Base-by-base conservation (phyloP, 1,140 invertebrate species). In the Lordiphosa collinella region DNA sequence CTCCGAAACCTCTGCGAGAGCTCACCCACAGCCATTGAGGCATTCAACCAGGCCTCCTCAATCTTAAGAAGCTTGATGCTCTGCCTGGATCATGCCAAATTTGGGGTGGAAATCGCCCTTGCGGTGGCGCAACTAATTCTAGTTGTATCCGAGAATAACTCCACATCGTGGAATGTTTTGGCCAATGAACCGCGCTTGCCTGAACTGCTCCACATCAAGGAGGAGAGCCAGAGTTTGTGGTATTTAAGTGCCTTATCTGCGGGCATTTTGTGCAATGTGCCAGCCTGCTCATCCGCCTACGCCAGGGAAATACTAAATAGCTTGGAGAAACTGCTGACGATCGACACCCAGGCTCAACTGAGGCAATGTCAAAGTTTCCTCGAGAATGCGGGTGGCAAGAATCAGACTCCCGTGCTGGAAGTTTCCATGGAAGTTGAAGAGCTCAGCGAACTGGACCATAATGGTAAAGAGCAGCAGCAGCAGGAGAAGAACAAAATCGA, bases 1-100 rank as follows among this genome's bases (percentile, higher is more conserved):
- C 75, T 95, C 1, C 92, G 93, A 90, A 94, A 93, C 78, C 87
- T 95, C 16, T 94, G 93, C 88, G 92, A 92, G 80, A 92, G 91
- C 89, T 90, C 91, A 89, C 92, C 92, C 37, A 74, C 89, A 22
- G 93, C 94, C 31, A 88, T 95, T 2, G 92, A 92, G 75, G 91
- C 92, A 51, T 91, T 93, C 11, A 93, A 94, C 47, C 89, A 92
- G 52, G 92, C 94, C 66, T 90, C 92, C 65, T 90, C 92, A 69
- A 89, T 96, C 53, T 60, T 94, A 34, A 88, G 91, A 14, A 89
- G 93, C 68, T 78, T 96, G 46, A 88, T 91, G n/a, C 89, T 13
- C 66, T 56, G 62, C 12, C 35, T 66, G 14, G 63, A 66, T 7
- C 34, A 40, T 18, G 29, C 89, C 13, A 86, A 88, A 4, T 94